phyloP scores from a whole-genome alignment of 2,888 invertebrate species.

The Carpatolechia fugitivella region DNA sequence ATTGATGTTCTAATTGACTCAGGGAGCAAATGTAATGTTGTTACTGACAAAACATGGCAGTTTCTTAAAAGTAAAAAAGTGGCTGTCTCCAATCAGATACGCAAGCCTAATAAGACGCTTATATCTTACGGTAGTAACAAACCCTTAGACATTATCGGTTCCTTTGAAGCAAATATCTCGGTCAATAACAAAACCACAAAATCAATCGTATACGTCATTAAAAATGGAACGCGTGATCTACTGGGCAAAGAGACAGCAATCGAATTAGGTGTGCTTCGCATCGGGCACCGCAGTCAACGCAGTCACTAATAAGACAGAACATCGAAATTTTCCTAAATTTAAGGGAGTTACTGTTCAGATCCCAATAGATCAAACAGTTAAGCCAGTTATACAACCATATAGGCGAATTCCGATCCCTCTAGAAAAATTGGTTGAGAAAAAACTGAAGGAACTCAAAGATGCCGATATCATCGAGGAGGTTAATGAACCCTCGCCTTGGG shows the following conservation, averaged over 20 bases:
- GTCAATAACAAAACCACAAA: neutral
- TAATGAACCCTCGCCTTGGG: slow-evolving; percentile 14
- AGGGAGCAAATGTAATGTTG: slow-evolving; percentile 24
- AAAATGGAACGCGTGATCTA: slow-evolving; percentile 23
- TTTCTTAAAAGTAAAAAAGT: slow-evolving; percentile 17
- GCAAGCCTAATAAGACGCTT: slow-evolving; percentile 19
- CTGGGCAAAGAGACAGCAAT: slow-evolving; percentile 26
- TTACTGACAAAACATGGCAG: slow-evolving; percentile 23
- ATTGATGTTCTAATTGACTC: slow-evolving; percentile 27
- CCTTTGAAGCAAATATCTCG: slow-evolving; percentile 24
- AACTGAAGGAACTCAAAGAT: slow-evolving; percentile 18
- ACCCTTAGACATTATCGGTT: slow-evolving; percentile 24
- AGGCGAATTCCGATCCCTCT: slow-evolving; percentile 26
- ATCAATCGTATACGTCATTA: slow-evolving; percentile 24
- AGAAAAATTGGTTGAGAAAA: slow-evolving; percentile 18
- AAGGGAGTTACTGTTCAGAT: slow-evolving; percentile 16
- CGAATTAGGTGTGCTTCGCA: slow-evolving; percentile 21
- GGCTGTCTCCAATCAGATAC: slow-evolving; percentile 15
- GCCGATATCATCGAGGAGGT: slow-evolving; percentile 21
- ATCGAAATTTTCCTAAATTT: slow-evolving; percentile 19
- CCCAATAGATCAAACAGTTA: slow-evolving; percentile 14
- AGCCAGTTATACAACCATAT: slow-evolving; percentile 22
- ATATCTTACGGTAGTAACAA: slow-evolving; percentile 24
- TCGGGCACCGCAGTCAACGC: slow-evolving; percentile 22
- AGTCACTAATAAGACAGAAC: neutral